Percentiles rank a stretch among this genome's conserved stretches.
Conservation (phyloP, 2,113 vertebrate genomes). For the Festucalex cinctus region DNA sequence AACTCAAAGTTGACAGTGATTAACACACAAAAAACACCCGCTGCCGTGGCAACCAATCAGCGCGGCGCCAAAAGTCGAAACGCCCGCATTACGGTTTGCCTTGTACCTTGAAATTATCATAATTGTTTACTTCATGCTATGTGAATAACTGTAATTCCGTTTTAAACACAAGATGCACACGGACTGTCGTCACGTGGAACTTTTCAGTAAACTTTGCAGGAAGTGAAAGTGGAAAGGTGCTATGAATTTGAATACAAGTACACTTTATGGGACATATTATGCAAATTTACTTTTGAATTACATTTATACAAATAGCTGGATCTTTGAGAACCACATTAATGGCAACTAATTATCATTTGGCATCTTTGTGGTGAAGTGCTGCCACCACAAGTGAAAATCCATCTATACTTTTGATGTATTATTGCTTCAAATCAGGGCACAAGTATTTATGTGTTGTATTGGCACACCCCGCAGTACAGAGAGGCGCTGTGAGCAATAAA, state of each 20-base stretch:
- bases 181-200: conserved; percentile 19
- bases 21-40: conserved; percentile 65
- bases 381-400: too few species aligned
- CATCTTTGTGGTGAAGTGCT: too few species aligned
- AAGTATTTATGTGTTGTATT: too few species aligned
- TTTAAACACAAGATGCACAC: conserved; percentile 41
- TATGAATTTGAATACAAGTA: not conserved
- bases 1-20: conserved; percentile 63
- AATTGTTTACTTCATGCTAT: conserved; percentile 52
- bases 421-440: too few species aligned
- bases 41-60: conserved; percentile 64
- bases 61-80: conserved; percentile 40
- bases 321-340: not conserved
- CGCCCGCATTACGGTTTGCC: conserved; percentile 21
- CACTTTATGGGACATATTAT: not conserved
- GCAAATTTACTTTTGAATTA: not conserved
- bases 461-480: too few species aligned
- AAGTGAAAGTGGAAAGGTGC: not conserved
- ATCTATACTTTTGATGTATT: too few species aligned
- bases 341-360: too few species aligned
- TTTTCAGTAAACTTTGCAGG: conserved; percentile 1
- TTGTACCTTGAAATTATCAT: conserved; percentile 59
- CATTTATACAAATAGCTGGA: not conserved
- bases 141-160: conserved; percentile 45
- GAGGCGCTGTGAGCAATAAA: too few species aligned